These are phyloP conservation scores for Sebastes oblongus DNA, from an alignment of 2,797 vertebrate genomes.

Conservation along the genomic window DNA sequence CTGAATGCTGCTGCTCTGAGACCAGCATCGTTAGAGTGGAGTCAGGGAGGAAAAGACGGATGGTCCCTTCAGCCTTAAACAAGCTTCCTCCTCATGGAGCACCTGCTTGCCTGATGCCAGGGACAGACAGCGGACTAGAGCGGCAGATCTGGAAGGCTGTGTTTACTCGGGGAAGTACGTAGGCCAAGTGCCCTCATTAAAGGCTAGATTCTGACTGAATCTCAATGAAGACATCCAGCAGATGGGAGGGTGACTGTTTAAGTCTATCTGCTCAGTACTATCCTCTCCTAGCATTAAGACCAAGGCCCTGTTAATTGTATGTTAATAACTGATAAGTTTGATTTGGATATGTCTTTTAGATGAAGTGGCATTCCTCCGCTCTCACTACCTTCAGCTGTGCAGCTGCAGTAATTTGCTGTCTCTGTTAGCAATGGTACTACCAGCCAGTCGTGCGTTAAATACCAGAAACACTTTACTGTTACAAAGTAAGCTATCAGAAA, in stretches of 20 bases:
- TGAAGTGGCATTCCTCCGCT: background rate
- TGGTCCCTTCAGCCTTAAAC: conserved; percentile 54
- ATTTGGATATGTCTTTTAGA: background rate
- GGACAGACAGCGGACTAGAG: conserved; percentile 38
- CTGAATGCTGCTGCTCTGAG: conserved; percentile 35
- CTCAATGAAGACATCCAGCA: conserved; percentile 60
- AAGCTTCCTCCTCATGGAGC: conserved; percentile 66
- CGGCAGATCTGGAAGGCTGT: conserved; percentile 51
- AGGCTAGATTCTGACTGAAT: conserved; percentile 54
- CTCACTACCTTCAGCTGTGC: background rate
- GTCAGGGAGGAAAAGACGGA: conserved; percentile 46
- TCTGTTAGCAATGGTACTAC: background rate
- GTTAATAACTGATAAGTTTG: background rate
- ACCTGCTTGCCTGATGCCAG: conserved; percentile 66
- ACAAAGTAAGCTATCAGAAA: background rate
- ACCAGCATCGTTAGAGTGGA: conserved; percentile 25
- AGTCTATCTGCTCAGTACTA: background rate
- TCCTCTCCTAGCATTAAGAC: background rate
- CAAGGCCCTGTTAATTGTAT: background rate
- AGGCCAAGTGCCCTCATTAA: conserved; percentile 65
- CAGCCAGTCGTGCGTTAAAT: background rate
- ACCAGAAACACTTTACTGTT: no score
- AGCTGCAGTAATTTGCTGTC: background rate
- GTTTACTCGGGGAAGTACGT: conserved; percentile 65
- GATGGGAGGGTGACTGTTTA: conserved; percentile 14